Conservation (phyloP, 2,797 vertebrate genomes). For the Stomatorhinus walkeri region DNA sequence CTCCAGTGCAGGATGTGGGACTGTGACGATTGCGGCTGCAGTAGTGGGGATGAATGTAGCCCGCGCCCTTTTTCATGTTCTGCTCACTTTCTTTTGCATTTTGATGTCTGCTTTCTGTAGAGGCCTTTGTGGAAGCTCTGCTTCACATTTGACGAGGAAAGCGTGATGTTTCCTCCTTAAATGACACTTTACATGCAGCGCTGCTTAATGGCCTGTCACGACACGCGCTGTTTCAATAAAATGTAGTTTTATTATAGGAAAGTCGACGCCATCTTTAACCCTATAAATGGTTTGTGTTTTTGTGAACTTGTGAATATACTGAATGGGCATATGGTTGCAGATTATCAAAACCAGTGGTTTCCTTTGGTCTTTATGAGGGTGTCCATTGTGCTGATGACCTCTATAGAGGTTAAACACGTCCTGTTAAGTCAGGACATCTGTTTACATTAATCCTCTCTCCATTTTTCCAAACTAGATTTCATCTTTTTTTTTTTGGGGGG, state of each 20-base stretch:
- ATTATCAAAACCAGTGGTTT: constrained; percentile 36
- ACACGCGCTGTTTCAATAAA: neutral
- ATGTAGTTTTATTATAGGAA: constrained; percentile 20
- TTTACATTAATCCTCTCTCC: constrained; percentile 55
- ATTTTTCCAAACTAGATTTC: constrained; percentile 33
- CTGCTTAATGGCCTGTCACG: neutral
- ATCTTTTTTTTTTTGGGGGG: neutral
- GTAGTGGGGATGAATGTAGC: neutral
- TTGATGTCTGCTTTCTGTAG: neutral
- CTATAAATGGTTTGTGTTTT: constrained; percentile 43
- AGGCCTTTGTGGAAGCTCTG: neutral
- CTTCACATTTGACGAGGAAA: neutral
- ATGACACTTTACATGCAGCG: neutral
- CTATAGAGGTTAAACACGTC: constrained; percentile 48
- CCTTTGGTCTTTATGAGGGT: constrained; percentile 57
- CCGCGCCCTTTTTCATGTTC: neutral
- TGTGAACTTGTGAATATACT: constrained; percentile 36
- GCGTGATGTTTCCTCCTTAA: neutral
- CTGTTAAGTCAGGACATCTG: constrained; percentile 63
- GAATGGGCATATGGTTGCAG: constrained; percentile 17
- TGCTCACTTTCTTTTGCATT: neutral
- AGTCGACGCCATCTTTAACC: constrained; percentile 36
- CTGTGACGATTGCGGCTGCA: neutral
- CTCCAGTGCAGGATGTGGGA: neutral
- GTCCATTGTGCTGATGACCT: constrained; percentile 49